Evolutionary conservation across 2,797 vertebrate species (phyloP), one percentile per base, ranked within the genome.

Genomic region (Novumbra hubbsi): DNA sequence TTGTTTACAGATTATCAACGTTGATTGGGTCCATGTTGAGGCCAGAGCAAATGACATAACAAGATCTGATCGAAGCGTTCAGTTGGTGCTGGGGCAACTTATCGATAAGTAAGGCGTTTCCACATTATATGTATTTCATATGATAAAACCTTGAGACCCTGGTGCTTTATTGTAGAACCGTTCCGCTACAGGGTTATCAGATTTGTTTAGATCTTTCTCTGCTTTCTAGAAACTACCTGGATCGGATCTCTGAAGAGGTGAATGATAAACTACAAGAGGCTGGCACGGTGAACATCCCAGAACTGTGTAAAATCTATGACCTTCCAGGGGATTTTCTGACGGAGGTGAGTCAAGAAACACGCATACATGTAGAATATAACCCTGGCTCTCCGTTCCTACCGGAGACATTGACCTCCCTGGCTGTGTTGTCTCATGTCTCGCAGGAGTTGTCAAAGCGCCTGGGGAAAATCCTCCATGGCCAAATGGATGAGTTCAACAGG

Each of bases 181-280:
- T 38, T 55, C 52, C n/a, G 2, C 52, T 55, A 55, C 52, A n/a
- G 19, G n/a, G n/a, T n/a, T 55, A 55, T 55, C 19, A n/a, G 50
- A 52, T 72, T 34, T 76, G 52, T 64, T 34, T 32, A 50, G 48
- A 17, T 60, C 4, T 60, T 19, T 19, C 65, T 68, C 14, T 81
- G 16, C 21, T 72, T 66, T 79, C 30, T 85, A 98, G 95, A 81
- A 91, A 77, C 38, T 99, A 98, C 82, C 89, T 99, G 88, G 92
- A 98, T 88, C 94, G 88, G 4, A 80, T 99, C 84, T 96, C 96
- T 15, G 98, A 99, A 89, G 97, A 99, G 79, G 91, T 98, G 84
- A 99, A 99, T 78, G 97, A 99, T 89, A 98, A 96, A 86, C 91
- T 99, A 34, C 98, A 98, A 86, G 96, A 96, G 88, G 94, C 95